These are phyloP conservation scores for Varecia variegata DNA, from an alignment of 2,797 vertebrate genomes.

Conservation along the genomic window DNA sequence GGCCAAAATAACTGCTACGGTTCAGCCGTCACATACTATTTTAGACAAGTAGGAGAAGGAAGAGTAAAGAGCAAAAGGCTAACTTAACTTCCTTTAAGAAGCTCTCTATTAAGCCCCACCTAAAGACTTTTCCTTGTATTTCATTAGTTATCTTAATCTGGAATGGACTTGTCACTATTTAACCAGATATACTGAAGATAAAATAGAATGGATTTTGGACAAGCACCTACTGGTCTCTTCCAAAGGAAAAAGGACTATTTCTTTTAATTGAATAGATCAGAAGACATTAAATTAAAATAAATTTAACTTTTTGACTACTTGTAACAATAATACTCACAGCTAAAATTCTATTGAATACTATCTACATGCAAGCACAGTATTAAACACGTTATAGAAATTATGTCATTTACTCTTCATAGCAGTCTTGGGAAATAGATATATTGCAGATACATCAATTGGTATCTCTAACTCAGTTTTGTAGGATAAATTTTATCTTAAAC, in stretches of 20 bases:
- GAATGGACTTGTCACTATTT: neutral
- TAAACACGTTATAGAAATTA: neutral
- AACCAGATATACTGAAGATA: neutral
- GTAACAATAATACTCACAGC: neutral
- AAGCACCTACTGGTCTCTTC: neutral
- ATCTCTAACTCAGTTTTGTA: neutral
- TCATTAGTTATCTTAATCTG: neutral
- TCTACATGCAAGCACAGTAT: constrained; percentile 52
- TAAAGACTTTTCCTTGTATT: neutral
- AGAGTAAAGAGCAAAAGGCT: neutral
- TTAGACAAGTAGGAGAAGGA: neutral
- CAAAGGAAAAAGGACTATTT: neutral
- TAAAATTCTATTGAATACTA: neutral
- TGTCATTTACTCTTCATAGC: neutral
- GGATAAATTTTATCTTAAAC: neutral
- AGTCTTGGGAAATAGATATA: neutral
- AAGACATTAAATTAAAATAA: neutral
- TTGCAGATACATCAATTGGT: neutral
- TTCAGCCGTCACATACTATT: neutral
- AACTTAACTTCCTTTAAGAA: neutral
- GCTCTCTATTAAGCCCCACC: neutral
- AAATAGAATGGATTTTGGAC: neutral
- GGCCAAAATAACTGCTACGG: neutral
- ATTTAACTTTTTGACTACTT: neutral
- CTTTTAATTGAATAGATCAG: neutral